Percentiles rank a stretch among this genome's conserved stretches.
phyloP scores from a whole-genome alignment of 2,113 vertebrate species.

The Bufo gargarizans region DNA sequence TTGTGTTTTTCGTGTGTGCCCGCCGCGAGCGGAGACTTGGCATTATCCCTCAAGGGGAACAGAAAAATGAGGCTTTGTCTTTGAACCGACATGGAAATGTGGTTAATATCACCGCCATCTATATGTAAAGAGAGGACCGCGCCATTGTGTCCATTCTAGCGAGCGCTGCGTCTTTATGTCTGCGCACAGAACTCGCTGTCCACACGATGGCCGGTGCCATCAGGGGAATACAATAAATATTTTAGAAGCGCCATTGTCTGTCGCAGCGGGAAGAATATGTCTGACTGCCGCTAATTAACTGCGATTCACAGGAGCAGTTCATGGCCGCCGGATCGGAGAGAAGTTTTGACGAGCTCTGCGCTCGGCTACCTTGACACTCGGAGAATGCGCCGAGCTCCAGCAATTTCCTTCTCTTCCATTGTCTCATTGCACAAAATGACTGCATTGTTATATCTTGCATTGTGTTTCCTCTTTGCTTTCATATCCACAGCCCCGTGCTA shows the following conservation, averaged over 20 bases:
- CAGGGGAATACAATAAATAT: background rate
- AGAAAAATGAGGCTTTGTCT: background rate
- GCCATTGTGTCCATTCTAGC: background rate
- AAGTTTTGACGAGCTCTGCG: background rate
- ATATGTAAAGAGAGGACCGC: background rate
- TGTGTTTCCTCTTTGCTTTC: background rate
- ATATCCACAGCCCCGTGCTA: background rate
- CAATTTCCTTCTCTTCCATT: constrained; percentile 15
- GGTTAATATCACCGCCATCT: background rate
- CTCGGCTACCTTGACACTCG: constrained; percentile 3
- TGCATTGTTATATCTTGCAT: background rate
- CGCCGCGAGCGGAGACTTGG: background rate
- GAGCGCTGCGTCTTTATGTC: background rate
- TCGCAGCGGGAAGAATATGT: background rate
- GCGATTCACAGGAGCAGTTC: background rate
- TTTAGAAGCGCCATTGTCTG: constrained; percentile 28
- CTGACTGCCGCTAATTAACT: background rate
- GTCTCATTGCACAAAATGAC: constrained; percentile 26
- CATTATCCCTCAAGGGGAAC: background rate
- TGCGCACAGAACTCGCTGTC: background rate
- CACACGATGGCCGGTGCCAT: background rate
- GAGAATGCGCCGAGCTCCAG: background rate
- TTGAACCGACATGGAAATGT: background rate
- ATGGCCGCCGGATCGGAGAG: background rate
- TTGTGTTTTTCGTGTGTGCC: background rate